A percentile compares a stretch with the other conserved stretches of the same genome.
phyloP scores from a whole-genome alignment of 1,140 invertebrate species.

The Drosophila chauvacae region DNA sequence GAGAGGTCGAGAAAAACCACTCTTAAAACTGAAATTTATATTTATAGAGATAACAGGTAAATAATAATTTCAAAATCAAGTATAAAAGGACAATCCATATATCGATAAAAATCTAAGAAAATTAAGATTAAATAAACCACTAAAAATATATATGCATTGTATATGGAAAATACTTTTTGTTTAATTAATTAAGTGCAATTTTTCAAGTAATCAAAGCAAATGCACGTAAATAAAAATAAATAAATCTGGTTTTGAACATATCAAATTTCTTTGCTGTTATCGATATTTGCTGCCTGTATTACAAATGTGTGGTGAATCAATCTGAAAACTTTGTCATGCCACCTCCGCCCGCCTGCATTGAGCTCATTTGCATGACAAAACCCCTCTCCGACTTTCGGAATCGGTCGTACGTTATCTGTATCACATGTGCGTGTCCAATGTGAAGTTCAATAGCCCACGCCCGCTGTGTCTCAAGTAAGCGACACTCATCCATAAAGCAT shows the following conservation, averaged over 20 bases:
- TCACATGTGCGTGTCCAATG: conserved; percentile 16
- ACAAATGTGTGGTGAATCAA: conserved; percentile 16
- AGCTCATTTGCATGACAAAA: conserved; percentile 14
- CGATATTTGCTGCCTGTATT: conserved; percentile 1
- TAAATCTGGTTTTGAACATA: background rate
- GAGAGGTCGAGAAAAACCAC: too few species aligned
- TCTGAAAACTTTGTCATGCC: conserved; percentile 17
- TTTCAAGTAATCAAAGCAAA: background rate
- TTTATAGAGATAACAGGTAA: background rate
- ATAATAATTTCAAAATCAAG: background rate
- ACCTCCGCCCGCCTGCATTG: background rate
- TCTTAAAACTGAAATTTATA: background rate
- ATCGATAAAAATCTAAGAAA: background rate
- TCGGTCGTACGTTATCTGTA: conserved; percentile 15
- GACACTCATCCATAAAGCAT: conserved; percentile 21
- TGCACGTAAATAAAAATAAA: too few species aligned
- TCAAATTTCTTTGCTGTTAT: background rate
- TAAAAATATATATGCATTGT: background rate
- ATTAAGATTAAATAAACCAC: background rate
- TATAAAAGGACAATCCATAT: background rate
- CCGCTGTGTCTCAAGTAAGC: conserved; percentile 19
- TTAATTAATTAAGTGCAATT: background rate
- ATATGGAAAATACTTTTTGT: background rate
- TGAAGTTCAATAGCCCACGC: conserved; percentile 45
- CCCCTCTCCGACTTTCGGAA: conserved; percentile 8